phyloP scores from a whole-genome alignment of 2,113 vertebrate genomes.

The Pygoscelis adeliae region DNA sequence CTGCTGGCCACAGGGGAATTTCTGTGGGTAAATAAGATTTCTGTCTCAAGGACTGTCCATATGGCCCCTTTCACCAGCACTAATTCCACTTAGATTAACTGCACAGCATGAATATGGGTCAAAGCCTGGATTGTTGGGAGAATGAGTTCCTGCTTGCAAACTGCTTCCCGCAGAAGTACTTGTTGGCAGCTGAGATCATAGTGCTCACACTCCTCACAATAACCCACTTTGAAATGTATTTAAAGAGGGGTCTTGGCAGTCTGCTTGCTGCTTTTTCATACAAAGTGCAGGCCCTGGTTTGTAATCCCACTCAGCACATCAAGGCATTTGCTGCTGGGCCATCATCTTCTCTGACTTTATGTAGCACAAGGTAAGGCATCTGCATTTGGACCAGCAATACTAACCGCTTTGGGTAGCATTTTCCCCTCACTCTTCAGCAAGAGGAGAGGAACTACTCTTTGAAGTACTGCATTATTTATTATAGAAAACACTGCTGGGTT shows the following conservation, averaged over 20 bases:
- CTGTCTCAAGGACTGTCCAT: constrained; percentile 47
- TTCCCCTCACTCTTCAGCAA: not conserved
- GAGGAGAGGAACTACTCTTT: not conserved
- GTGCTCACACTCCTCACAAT: constrained; percentile 24
- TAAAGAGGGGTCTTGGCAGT: constrained; percentile 46
- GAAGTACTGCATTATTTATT: not conserved
- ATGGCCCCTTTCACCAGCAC: constrained; percentile 59
- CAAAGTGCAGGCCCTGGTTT: not conserved
- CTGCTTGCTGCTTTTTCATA: constrained; percentile 2
- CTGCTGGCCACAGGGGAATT: constrained; percentile 11
- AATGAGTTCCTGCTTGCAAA: not conserved
- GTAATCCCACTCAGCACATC: not conserved
- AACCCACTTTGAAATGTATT: constrained; percentile 51
- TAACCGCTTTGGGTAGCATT: not conserved
- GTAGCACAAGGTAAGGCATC: not conserved
- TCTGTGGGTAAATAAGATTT: constrained; percentile 58
- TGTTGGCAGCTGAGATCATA: constrained; percentile 47
- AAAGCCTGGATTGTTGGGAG: constrained; percentile 60
- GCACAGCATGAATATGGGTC: constrained; percentile 36
- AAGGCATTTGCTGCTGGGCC: not conserved
- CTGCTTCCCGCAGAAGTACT: constrained; percentile 53
- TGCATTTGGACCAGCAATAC: not conserved
- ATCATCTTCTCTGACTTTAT: not conserved
- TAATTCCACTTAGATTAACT: constrained; percentile 67
- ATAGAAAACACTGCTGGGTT: not conserved